A percentile compares a stretch with the other conserved stretches of the same genome.
phyloP scores from a whole-genome alignment of 1,140 invertebrate species.

The Arion vulgaris region DNA sequence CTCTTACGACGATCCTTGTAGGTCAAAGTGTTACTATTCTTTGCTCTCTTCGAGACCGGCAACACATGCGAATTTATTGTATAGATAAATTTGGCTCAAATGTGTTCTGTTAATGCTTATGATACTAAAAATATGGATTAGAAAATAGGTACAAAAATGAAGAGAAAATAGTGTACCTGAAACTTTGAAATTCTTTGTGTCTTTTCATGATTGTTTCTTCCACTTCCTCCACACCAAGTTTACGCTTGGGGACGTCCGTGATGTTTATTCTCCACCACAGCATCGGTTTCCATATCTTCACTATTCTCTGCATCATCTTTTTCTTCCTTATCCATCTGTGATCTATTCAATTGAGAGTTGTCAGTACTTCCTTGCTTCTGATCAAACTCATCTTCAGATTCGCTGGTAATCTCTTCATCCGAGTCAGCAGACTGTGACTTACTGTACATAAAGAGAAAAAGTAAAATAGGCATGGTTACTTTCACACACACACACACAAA shows the following conservation, averaged over 20 bases:
- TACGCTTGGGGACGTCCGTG: conserved; percentile 4
- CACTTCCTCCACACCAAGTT: conserved; percentile 16
- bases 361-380: neutral
- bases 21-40: too few species aligned
- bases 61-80: too few species aligned
- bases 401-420: conserved; percentile 38
- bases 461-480: too few species aligned
- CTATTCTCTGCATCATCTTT: conserved; percentile 6
- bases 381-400: conserved; percentile 25
- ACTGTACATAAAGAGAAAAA: too few species aligned
- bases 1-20: too few species aligned
- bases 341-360: neutral
- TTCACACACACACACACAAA: too few species aligned
- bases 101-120: too few species aligned
- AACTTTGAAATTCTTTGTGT: conserved; percentile 23
- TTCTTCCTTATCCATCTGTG: neutral
- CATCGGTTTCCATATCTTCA: neutral
- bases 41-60: too few species aligned
- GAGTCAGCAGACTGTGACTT: neutral
- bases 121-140: too few species aligned
- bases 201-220: conserved; percentile 16
- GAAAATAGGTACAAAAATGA: neutral
- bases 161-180: conserved; percentile 19
- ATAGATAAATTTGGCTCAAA: too few species aligned
- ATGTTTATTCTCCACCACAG: neutral